Evolutionary conservation across 2,113 vertebrate genomes (phyloP).

Genomic region (Embiotoca jacksoni): DNA sequence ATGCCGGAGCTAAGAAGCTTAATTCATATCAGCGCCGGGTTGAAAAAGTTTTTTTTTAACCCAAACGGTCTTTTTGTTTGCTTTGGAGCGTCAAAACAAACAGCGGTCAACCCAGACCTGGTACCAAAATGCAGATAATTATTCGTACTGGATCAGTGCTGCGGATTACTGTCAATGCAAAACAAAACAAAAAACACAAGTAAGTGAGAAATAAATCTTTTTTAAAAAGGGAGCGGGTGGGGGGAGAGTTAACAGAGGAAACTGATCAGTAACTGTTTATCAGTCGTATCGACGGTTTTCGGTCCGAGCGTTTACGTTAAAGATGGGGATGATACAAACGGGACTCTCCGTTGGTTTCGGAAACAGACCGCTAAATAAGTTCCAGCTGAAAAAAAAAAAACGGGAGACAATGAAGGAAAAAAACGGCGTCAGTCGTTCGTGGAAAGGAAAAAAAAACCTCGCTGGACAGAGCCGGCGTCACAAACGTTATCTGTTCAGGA

Average conservation of each 20-base stretch:
- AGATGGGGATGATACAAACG: conserved; percentile 80
- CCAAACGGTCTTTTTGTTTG: background rate
- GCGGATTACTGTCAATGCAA: conserved; percentile 41
- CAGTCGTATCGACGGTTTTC: background rate
- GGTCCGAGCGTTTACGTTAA: conserved; percentile 64
- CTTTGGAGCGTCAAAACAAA: conserved; percentile 52
- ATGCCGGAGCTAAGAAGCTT: conserved; percentile 52
- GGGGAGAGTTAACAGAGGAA: background rate
- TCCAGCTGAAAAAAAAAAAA: conserved; percentile 76
- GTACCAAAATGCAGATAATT: conserved; percentile 20
- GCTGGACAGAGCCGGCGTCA: too few relatives aligned
- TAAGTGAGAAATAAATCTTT: background rate
- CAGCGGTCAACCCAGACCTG: conserved; percentile 38
- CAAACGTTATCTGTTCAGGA: too few relatives aligned
- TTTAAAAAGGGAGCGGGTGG: conserved; percentile 5
- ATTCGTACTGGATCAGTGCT: conserved; percentile 14
- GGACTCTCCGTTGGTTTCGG: conserved; percentile 66
- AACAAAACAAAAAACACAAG: conserved; percentile 7
- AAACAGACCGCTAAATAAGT: conserved; percentile 78
- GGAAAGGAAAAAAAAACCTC: fast-evolving
- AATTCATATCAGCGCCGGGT: conserved; percentile 50
- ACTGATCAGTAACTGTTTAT: conserved; percentile 29
- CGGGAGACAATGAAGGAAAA: conserved; percentile 40
- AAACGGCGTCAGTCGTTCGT: conserved; percentile 40
- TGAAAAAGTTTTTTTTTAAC: conserved; percentile 4